These are phyloP conservation scores for Chloroceryle amazona DNA, from an alignment of 2,797 vertebrate species.

Conservation along the genomic window DNA sequence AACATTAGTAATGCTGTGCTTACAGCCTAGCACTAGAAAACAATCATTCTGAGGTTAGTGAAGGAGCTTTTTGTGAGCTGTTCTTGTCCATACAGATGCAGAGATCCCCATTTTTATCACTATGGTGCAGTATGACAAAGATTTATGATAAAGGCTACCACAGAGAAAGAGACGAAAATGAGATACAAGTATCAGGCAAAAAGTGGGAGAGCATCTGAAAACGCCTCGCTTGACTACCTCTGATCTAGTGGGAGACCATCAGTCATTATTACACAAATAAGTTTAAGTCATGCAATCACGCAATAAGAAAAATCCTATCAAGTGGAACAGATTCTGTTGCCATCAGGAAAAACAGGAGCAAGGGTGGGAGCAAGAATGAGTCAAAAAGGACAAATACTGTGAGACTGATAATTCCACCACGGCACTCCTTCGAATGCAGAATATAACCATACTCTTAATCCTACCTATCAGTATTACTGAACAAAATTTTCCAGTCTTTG, in stretches of 20 bases:
- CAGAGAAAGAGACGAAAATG: not conserved
- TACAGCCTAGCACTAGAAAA: not conserved
- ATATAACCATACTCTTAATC: not conserved
- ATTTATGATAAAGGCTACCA: not conserved
- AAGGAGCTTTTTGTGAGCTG: not conserved
- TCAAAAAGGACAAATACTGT: not conserved
- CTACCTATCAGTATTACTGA: not conserved
- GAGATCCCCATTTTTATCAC: not conserved
- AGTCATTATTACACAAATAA: not conserved
- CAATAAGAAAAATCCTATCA: not conserved
- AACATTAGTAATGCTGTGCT: not conserved
- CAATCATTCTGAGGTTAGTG: fast-evolving
- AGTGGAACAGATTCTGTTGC: not conserved
- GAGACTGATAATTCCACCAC: not conserved
- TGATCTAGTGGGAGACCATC: not conserved
- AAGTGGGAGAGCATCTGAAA: not conserved
- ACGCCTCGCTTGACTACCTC: not conserved
- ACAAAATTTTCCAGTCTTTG: not conserved
- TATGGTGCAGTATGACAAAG: not conserved
- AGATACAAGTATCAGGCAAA: not conserved
- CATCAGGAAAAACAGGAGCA: not conserved
- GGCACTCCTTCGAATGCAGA: not conserved
- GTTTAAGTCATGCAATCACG: not conserved
- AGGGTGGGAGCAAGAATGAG: not conserved
- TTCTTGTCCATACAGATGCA: not conserved